Conservation (phyloP, 2,888 invertebrate species). For the Eupeodes luniger region DNA sequence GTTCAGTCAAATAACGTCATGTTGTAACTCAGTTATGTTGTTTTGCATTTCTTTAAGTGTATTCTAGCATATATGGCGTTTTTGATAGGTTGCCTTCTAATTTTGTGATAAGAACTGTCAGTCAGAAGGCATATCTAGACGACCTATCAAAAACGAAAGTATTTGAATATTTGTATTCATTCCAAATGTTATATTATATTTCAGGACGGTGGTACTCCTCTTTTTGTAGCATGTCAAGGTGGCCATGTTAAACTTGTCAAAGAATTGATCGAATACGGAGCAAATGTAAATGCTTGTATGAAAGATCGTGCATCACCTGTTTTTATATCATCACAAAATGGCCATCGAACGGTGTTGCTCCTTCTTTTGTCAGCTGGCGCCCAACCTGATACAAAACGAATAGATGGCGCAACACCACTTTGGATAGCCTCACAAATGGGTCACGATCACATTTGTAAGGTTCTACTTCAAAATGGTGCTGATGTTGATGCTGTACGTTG, state of each 20-base stretch:
- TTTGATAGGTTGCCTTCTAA: too few species aligned
- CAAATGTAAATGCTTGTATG: conserved; percentile 92
- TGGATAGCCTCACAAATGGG: conserved; percentile 99
- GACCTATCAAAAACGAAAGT: too few species aligned
- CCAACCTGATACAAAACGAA: conserved; percentile 89
- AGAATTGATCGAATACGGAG: conserved; percentile 92
- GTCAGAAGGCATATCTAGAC: too few species aligned
- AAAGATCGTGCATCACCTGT: conserved; percentile 96
- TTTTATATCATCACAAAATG: conserved; percentile 97
- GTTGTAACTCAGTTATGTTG: too few species aligned
- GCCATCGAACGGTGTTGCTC: conserved; percentile 92
- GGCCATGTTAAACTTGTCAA: conserved; percentile 95
- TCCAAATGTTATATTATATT: conserved; percentile 67
- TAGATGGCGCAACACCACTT: conserved; percentile 94
- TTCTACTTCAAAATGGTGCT: conserved; percentile 91
- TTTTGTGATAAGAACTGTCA: too few species aligned
- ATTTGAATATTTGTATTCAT: too few species aligned
- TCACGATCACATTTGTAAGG: conserved; percentile 91
- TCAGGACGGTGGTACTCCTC: conserved; percentile 97
- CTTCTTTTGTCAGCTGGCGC: conserved; percentile 91
- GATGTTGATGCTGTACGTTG: conserved; percentile 91
- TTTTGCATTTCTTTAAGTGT: too few species aligned
- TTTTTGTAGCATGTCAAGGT: conserved; percentile 95
- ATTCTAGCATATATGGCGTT: too few species aligned
- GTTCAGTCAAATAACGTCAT: too few species aligned